Evolutionary conservation across 1,140 invertebrate genomes (phyloP), one percentile per base, ranked within the genome.

Genomic region (Musca domestica): DNA sequence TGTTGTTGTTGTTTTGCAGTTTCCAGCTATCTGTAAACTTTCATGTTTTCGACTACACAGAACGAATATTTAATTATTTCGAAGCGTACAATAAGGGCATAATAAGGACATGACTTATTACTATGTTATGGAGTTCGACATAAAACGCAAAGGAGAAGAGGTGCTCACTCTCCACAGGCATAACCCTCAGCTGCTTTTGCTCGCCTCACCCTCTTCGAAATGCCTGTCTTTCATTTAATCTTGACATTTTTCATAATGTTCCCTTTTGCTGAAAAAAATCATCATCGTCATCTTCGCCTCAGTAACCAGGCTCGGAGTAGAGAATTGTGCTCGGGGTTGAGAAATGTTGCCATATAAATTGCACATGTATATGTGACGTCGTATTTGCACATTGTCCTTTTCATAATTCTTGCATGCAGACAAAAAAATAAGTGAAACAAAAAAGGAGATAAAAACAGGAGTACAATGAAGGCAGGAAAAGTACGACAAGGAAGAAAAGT

Each of bases 61-160:
- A 41, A 61, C 19, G 56, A 27, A 27, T 56, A 56, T 61, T 61
- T 61, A 61, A 61, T 61, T 61, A 23, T 34, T 61, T 34, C 14
- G 7, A 19, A 34, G 15, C 14, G 41, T 17, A 61, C n/a, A 61
- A 34, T 34, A 9, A 12, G 27, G 20, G 56, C 19, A 61, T 34
- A 61, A 61, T 61, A 61, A 61, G 56, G 56, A 61, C 56, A 61
- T 61, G 56, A 61, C 56, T 61, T 61, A 61, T 61, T 61, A 61
- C 20, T 34, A 61, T 61, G 56, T 30, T 41, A 41, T 41, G 34
- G 34, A 41, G 34, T 41, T 9, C 34, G 12, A 12, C 34, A 41
- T 41, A 41, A 41, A 41, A 41, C 34, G 34, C 6, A 41, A 12
- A 56, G 10, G 52, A 61, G 56, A 58, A 30, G 9, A 30, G 9